These are phyloP conservation scores for Rhyacophila brunnea DNA, from an alignment of 1,140 invertebrate genomes.

Conservation along the genomic window DNA sequence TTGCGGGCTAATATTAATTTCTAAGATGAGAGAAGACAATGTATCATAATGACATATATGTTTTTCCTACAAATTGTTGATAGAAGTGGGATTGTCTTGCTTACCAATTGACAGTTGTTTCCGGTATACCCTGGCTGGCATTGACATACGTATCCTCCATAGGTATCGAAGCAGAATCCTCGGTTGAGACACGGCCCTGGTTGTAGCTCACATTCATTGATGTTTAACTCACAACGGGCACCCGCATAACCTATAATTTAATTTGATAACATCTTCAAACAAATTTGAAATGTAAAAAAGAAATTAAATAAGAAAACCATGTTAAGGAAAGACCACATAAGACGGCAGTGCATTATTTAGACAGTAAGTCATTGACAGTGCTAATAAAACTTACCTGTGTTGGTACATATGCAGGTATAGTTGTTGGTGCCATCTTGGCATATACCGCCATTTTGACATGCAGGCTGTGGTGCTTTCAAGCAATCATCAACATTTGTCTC, in stretches of 20 bases:
- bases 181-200: slow-evolving; percentile 73
- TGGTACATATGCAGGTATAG: slow-evolving; percentile 74
- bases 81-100: no score
- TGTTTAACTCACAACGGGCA: slow-evolving; percentile 75
- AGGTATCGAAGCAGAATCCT: slow-evolving; percentile 76
- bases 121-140: slow-evolving; percentile 83
- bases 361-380: no score
- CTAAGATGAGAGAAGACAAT: no score
- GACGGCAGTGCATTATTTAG: no score
- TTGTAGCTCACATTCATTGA: slow-evolving; percentile 75
- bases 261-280: slow-evolving; percentile 7
- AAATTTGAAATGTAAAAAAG: no score
- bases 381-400: slow-evolving; percentile 52
- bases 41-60: no score
- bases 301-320: no score
- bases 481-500: slow-evolving; percentile 69
- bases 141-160: slow-evolving; percentile 78
- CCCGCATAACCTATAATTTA: slow-evolving; percentile 67
- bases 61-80: no score
- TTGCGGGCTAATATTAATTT: no score
- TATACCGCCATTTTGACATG: slow-evolving; percentile 78
- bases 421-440: slow-evolving; percentile 78
- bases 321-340: slow-evolving; percentile 14
- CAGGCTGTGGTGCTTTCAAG: slow-evolving; percentile 56
- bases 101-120: slow-evolving; percentile 68